Percentiles rank a stretch among this genome's conserved stretches.
Conservation (phyloP, 2,888 invertebrate species). For the Caenorhabditis uteleia region DNA sequence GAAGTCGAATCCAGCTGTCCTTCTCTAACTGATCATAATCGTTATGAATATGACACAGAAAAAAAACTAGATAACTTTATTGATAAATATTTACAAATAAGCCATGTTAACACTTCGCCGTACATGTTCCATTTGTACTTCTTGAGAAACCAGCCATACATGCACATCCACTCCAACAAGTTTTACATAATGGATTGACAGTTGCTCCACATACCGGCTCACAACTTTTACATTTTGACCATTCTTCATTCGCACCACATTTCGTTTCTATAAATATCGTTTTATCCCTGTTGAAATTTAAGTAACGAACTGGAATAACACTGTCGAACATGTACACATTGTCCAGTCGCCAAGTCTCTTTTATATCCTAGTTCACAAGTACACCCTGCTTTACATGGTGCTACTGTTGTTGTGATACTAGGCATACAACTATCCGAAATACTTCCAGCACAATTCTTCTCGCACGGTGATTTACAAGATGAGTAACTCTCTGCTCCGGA, state of each 20-base stretch:
- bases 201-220: conserved; percentile 18
- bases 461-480: conserved; percentile 15
- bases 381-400: conserved; percentile 17
- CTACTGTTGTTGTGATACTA: neutral
- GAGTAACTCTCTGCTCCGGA: conserved; percentile 14
- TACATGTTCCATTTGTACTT: conserved; percentile 10
- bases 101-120: too few relatives aligned
- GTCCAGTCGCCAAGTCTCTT: conserved; percentile 9
- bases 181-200: conserved; percentile 12
- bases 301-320: conserved; percentile 6
- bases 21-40: too few relatives aligned
- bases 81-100: too few relatives aligned
- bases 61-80: too few relatives aligned
- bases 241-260: conserved; percentile 15
- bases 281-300: neutral
- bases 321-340: conserved; percentile 22
- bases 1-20: too few relatives aligned
- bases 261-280: conserved; percentile 11
- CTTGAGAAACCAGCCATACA: conserved; percentile 16
- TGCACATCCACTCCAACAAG: conserved; percentile 28
- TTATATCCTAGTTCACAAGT: conserved; percentile 10
- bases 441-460: conserved; percentile 15
- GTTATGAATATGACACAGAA: too few relatives aligned
- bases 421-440: neutral
- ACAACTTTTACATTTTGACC: conserved; percentile 29